These are phyloP conservation scores for Andrena camellia DNA, from an alignment of 2,888 invertebrate species.

Conservation along the genomic window DNA sequence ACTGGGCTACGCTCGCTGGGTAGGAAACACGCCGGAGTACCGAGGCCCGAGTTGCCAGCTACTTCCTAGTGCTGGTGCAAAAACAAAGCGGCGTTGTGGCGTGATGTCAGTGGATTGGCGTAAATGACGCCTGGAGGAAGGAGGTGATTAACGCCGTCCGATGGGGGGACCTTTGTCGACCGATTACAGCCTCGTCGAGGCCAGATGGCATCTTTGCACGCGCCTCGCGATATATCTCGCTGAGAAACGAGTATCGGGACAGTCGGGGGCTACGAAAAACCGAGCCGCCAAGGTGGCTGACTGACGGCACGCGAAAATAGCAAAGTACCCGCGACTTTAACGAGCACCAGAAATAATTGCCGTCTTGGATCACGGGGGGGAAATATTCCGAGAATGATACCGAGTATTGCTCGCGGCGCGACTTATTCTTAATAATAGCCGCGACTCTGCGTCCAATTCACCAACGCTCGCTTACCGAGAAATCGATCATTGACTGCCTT, in stretches of 20 bases:
- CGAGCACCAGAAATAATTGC: slow-evolving; percentile 65
- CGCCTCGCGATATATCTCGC: background rate
- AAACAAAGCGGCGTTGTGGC: background rate
- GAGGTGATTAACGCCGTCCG: background rate
- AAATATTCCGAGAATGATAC: slow-evolving; percentile 58
- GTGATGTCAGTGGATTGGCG: slow-evolving; percentile 3
- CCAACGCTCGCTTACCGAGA: background rate
- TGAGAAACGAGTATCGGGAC: background rate
- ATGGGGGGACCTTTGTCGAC: background rate
- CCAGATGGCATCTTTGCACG: background rate
- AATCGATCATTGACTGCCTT: background rate
- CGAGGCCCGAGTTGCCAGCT: background rate
- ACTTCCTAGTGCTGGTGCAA: background rate
- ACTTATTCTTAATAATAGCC: slow-evolving; percentile 36
- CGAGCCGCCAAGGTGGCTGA: slow-evolving; percentile 10
- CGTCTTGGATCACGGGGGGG: slow-evolving; percentile 48
- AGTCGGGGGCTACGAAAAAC: background rate
- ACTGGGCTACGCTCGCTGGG: background rate
- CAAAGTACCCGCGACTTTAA: slow-evolving; percentile 51
- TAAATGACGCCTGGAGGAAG: background rate
- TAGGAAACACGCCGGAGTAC: background rate
- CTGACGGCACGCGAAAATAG: slow-evolving; percentile 55
- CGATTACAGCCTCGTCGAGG: background rate
- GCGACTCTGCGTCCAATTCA: background rate
- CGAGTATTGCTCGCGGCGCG: slow-evolving; percentile 27